These are phyloP conservation scores for Paramacrobiotus metropolitanus DNA, from an alignment of 1,140 invertebrate genomes.

Conservation along the genomic window DNA sequence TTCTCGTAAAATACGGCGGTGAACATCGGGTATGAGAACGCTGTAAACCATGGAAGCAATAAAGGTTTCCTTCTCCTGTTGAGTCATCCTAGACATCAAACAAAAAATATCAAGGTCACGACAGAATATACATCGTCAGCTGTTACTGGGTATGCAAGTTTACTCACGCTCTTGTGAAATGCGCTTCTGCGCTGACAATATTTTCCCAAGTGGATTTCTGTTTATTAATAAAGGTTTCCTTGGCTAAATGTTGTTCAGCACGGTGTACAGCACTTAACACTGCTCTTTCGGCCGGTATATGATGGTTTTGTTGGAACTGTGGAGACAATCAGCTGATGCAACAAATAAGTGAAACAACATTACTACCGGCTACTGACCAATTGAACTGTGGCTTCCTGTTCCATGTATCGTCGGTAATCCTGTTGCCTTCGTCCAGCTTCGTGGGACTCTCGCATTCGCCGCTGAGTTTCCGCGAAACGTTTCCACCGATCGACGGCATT, in stretches of 20 bases:
- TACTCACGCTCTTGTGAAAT: background rate
- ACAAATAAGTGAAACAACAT: too few relatives aligned
- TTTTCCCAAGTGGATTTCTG: background rate
- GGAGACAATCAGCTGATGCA: too few relatives aligned
- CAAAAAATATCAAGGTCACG: background rate
- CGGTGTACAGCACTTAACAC: background rate
- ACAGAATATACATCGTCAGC: background rate
- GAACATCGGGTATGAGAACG: background rate
- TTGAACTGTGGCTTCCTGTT: background rate
- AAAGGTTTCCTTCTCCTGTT: background rate
- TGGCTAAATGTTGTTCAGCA: background rate
- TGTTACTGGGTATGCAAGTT: background rate
- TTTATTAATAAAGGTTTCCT: background rate
- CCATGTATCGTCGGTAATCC: background rate
- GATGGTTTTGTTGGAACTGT: background rate
- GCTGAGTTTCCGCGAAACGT: background rate
- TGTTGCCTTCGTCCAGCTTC: background rate
- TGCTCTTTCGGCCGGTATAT: background rate
- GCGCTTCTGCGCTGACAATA: background rate
- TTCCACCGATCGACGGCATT: background rate
- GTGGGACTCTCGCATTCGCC: background rate
- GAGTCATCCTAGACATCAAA: background rate
- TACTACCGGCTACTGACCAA: too few relatives aligned
- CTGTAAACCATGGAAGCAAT: background rate
- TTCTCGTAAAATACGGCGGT: background rate